phyloP scores from a whole-genome alignment of 2,888 invertebrate genomes.

The Drosophila monieri region DNA sequence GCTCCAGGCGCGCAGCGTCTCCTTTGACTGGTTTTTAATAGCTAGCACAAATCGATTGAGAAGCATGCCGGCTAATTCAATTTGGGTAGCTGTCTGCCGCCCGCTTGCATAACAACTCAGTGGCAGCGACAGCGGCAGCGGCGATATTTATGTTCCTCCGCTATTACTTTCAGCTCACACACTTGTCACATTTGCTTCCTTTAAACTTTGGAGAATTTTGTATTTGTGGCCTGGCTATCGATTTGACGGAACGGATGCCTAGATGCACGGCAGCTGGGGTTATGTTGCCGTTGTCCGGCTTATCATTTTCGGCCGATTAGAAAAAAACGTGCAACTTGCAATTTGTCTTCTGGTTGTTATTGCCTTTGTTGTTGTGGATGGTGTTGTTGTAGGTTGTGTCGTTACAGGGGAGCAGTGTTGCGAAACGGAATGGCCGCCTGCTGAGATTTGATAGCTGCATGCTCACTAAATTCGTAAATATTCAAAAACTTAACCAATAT shows the following conservation, averaged over 20 bases:
- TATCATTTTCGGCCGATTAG: conserved; percentile 55
- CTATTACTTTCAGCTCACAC: conserved; percentile 34
- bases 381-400: conserved; percentile 32
- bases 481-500: too few species aligned
- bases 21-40: conserved; percentile 84
- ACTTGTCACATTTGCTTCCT: conserved; percentile 60
- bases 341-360: conserved; percentile 32
- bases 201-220: conserved; percentile 57
- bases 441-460: conserved; percentile 6
- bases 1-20: conserved; percentile 85
- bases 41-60: conserved; percentile 77
- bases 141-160: conserved; percentile 45
- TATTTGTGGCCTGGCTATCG: conserved; percentile 34
- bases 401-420: conserved; percentile 48
- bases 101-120: conserved; percentile 70
- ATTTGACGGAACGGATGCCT: conserved; percentile 13
- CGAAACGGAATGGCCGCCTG: conserved; percentile 13
- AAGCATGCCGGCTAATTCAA: conserved; percentile 69
- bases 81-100: conserved; percentile 38
- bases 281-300: conserved; percentile 49
- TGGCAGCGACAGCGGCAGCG: conserved; percentile 4
- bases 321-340: conserved; percentile 70
- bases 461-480: not conserved
- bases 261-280: conserved; percentile 16
- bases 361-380: conserved; percentile 26